Evolutionary conservation across 2,888 invertebrate genomes (phyloP), one percentile per base, ranked within the genome.

Genomic region (Protodeltote pygarga): DNA sequence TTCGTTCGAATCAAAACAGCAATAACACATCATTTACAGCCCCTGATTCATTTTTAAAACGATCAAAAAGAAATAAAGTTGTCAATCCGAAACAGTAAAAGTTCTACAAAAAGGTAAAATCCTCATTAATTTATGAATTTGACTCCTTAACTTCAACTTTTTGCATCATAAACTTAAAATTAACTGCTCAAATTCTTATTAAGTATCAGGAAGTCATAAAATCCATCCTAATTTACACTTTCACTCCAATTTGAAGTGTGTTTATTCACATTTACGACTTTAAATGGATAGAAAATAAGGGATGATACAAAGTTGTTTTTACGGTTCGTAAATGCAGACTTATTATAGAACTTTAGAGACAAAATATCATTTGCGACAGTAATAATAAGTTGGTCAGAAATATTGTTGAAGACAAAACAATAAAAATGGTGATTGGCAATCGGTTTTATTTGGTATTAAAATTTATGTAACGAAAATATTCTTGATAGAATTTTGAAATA

Each of bases 201-300:
- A 41, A 52, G 35, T 45, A 50, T 44, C 8, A 40, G 65, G 61
- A 66, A 65, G 65, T 58, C 27, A 68, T 68, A 65, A 66, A 66
- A 64, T 13, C 10, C 15, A 27, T 31, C 33, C 28, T 53, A 48
- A 65, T 64, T 63, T 50, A 55, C 31, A 47, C 37, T 41, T 60
- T 48, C 44, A 19, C 46, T 69, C 48, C 48, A 57, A 68, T 53
- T 57, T 49, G 3, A 47, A 65, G 41, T 57, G 35, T 33, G 34
- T 35, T 66, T 66, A 68, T 68, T 38, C 69, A 68, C 58, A 51
- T 0, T 57, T 51, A 61, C 57, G 53, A 68, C 48, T 57, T 24
- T 38, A 39, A 50, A 41, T 29, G 34, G 29, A 41, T 53, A 61
- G 57, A 58, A 57, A 66, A 57, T 54, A 33, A 65, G 13, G 42